phyloP scores from a whole-genome alignment of 2,113 vertebrate genomes.

The Ovibos moschatus region DNA sequence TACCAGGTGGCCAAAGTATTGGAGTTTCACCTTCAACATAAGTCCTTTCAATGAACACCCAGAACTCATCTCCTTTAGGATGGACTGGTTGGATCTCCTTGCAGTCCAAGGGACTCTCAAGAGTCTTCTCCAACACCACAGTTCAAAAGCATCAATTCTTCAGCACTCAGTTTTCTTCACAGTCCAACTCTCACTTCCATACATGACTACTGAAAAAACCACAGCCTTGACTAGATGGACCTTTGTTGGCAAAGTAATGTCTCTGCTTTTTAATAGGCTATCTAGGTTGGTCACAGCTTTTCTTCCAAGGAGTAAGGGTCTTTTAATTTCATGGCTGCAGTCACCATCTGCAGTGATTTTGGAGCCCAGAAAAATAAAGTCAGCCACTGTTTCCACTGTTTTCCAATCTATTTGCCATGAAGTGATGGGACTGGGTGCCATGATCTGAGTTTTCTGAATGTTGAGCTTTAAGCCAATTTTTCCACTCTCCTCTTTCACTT shows the following conservation, averaged over 20 bases:
- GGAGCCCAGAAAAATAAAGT: background rate
- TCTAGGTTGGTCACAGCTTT: background rate
- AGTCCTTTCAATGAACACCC: background rate
- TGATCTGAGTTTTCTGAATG: background rate
- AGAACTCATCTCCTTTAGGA: background rate
- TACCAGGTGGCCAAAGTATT: background rate
- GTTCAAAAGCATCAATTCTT: background rate
- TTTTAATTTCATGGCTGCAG: background rate
- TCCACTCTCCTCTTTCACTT: background rate
- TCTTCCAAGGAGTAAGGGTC: rapidly evolving
- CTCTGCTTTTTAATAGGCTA: background rate
- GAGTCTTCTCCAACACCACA: background rate
- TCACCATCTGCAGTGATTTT: background rate
- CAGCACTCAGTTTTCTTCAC: rapidly evolving
- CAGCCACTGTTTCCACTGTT: too few species aligned
- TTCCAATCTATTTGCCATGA: background rate
- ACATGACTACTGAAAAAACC: background rate
- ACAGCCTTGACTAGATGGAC: background rate
- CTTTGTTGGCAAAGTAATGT: background rate
- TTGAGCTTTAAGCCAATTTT: background rate
- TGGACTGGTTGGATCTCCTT: background rate
- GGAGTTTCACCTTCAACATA: background rate
- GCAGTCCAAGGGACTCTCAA: background rate
- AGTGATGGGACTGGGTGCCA: background rate
- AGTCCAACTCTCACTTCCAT: background rate